These are phyloP conservation scores for Ctenomys sociabilis DNA, from an alignment of 2,113 vertebrate genomes.

Conservation along the genomic window DNA sequence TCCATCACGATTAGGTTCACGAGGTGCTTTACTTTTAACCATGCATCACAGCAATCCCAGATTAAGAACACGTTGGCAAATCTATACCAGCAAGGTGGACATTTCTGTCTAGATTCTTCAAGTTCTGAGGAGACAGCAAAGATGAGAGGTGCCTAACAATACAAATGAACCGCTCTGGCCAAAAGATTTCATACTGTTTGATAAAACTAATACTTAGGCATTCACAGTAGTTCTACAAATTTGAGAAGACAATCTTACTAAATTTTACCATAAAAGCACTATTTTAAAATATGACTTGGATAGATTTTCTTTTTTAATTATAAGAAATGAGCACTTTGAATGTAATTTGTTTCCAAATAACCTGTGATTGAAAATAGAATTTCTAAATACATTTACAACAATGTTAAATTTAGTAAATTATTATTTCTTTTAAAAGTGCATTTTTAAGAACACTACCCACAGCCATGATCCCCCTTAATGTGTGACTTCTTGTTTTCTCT, in stretches of 20 bases:
- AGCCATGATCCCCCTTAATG: conserved; percentile 23
- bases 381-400: not conserved
- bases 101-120: conserved; percentile 96
- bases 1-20: conserved; percentile 95
- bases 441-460: conserved; percentile 2
- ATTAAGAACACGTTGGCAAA: conserved; percentile 95
- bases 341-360: conserved; percentile 30
- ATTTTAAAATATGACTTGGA: conserved; percentile 23
- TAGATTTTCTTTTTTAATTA: conserved; percentile 25
- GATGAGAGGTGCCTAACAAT: not conserved
- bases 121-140: conserved; percentile 88
- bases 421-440: not conserved
- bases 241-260: conserved; percentile 38
- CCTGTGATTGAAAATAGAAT: not conserved
- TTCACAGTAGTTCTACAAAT: conserved; percentile 26
- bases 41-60: conserved; percentile 95
- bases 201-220: not conserved
- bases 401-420: conserved; percentile 13
- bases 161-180: not conserved
- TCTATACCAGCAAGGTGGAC: conserved; percentile 94
- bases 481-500: not conserved
- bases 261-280: conserved; percentile 48
- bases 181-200: not conserved
- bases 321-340: not conserved
- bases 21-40: conserved; percentile 93